Evolutionary conservation across 2,113 vertebrate genomes (phyloP).

Genomic region (Athene cunicularia): DNA sequence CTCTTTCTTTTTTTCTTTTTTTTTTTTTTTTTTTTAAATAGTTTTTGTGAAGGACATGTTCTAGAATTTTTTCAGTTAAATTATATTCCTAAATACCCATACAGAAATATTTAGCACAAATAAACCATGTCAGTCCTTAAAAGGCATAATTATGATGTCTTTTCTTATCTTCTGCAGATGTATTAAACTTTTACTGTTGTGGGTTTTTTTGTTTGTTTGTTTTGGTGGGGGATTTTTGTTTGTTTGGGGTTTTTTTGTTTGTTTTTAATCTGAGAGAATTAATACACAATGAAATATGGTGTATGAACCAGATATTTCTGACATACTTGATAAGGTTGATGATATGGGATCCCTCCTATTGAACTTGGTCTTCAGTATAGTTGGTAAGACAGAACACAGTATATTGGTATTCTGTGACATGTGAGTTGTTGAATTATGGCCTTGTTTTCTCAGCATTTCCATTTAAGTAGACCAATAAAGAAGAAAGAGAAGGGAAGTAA

Average conservation of each 20-base stretch:
- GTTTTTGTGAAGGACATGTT: background rate
- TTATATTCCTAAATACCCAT: background rate
- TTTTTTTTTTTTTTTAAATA: too few relatives aligned
- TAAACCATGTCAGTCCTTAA: background rate
- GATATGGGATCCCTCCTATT: background rate
- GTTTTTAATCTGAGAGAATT: background rate
- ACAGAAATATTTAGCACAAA: background rate
- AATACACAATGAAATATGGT: background rate
- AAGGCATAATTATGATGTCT: background rate
- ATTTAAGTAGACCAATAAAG: background rate
- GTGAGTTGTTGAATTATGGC: background rate
- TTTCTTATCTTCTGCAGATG: background rate
- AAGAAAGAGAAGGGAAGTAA: background rate
- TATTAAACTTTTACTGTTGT: background rate
- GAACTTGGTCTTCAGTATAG: background rate
- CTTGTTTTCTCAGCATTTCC: background rate
- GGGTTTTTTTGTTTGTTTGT: background rate
- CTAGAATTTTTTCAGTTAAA: background rate
- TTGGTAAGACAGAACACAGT: background rate
- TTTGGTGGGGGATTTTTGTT: background rate
- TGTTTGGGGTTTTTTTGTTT: background rate
- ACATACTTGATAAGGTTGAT: background rate
- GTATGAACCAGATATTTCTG: background rate
- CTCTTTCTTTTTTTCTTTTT: too few relatives aligned
- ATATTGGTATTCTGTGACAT: background rate